Evolutionary conservation across 2,113 vertebrate genomes (phyloP).

Genomic region (Perognathus longimembris): DNA sequence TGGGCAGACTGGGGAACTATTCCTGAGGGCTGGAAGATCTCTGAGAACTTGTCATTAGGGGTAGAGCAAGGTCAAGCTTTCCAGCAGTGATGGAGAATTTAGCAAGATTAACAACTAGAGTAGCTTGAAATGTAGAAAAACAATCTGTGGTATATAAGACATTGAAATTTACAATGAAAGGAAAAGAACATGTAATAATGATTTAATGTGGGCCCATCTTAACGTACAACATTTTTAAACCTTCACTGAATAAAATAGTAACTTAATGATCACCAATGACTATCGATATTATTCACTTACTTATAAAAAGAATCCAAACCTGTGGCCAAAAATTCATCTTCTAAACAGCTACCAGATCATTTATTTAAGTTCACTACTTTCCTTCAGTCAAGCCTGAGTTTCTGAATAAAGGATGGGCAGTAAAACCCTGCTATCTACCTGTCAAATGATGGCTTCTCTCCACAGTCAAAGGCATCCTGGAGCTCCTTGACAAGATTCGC

Average conservation of each 20-base stretch:
- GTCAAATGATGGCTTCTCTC: constrained; percentile 97
- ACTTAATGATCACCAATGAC: too few species aligned
- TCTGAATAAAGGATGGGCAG: background rate
- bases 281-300: too few species aligned
- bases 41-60: background rate
- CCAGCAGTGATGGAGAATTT: background rate
- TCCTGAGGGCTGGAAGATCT: background rate
- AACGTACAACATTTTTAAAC: background rate
- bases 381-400: background rate
- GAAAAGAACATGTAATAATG: background rate
- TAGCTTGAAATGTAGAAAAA: background rate
- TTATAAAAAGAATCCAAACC: background rate
- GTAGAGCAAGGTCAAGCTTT: background rate
- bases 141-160: background rate
- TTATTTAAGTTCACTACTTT: background rate
- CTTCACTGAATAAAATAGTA: background rate
- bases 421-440: constrained; percentile 86
- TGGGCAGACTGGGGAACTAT: background rate
- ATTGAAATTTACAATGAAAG: background rate
- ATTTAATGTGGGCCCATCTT: background rate
- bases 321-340: background rate
- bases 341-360: background rate
- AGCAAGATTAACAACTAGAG: background rate
- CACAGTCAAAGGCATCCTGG: constrained; percentile 97
- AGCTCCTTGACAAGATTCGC: constrained; percentile 98